Conservation (phyloP, 2,113 vertebrate species). For the Talpa occidentalis region DNA sequence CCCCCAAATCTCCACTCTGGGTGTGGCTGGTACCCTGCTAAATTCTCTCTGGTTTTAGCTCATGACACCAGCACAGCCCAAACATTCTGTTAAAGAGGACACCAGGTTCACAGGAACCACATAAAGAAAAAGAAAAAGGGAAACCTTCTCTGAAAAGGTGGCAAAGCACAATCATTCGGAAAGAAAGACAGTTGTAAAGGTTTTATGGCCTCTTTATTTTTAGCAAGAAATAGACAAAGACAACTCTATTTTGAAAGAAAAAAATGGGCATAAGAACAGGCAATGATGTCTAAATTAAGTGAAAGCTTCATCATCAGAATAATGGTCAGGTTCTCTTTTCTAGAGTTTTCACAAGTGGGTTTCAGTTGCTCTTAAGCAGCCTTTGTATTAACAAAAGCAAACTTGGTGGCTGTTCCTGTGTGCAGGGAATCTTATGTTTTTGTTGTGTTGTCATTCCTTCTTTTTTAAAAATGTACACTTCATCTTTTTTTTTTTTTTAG, state of each 20-base stretch:
- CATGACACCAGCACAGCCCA: neutral
- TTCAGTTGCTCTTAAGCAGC: neutral
- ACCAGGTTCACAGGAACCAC: neutral
- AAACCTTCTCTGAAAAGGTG: neutral
- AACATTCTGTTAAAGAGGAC: neutral
- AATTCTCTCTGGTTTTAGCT: neutral
- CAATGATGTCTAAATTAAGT: neutral
- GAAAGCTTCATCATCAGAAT: neutral
- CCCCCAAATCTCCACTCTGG: slow-evolving; percentile 54
- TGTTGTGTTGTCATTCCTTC: neutral
- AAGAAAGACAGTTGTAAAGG: neutral
- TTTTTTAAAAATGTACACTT: neutral
- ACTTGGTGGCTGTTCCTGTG: neutral
- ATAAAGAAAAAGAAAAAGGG: neutral
- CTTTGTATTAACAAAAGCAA: neutral
- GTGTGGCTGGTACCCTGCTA: accelerated
- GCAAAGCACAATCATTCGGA: neutral
- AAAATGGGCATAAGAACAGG: neutral
- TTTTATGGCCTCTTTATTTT: neutral
- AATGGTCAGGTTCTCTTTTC: neutral
- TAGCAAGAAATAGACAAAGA: neutral
- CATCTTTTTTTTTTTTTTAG: neutral
- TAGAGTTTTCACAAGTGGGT: neutral
- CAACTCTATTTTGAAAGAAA: neutral
- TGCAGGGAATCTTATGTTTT: neutral